phyloP scores from a whole-genome alignment of 2,113 vertebrate species.

The Passer domesticus region DNA sequence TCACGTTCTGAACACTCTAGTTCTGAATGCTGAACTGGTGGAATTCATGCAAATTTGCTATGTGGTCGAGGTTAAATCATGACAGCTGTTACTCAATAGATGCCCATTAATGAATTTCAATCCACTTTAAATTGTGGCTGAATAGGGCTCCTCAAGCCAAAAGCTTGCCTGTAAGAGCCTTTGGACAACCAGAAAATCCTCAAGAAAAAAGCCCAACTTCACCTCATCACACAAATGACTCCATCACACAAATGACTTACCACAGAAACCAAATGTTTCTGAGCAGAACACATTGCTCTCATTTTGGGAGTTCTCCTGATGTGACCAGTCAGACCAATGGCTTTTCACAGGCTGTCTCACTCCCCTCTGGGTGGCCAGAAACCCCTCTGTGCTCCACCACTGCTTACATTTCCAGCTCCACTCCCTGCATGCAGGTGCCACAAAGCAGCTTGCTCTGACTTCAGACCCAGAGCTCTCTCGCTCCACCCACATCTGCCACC shows the following conservation, averaged over 20 bases:
- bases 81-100: background rate
- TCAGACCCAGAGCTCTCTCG: background rate
- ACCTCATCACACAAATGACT: background rate
- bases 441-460: background rate
- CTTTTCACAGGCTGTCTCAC: background rate
- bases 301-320: background rate
- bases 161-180: background rate
- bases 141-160: background rate
- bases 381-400: background rate
- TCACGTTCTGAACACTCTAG: background rate
- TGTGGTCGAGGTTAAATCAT: fast-evolving
- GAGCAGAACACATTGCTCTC: background rate
- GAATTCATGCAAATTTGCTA: background rate
- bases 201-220: background rate
- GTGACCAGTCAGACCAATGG: background rate
- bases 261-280: fast-evolving
- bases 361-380: background rate
- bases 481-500: fast-evolving
- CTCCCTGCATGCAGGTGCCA: background rate
- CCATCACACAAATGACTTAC: too few species aligned
- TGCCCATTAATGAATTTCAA: background rate
- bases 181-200: background rate
- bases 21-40: background rate
- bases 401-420: background rate
- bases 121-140: background rate